Percentiles rank a stretch among this genome's conserved stretches.
phyloP scores from a whole-genome alignment of 2,888 invertebrate species.

The Carcina quercana region DNA sequence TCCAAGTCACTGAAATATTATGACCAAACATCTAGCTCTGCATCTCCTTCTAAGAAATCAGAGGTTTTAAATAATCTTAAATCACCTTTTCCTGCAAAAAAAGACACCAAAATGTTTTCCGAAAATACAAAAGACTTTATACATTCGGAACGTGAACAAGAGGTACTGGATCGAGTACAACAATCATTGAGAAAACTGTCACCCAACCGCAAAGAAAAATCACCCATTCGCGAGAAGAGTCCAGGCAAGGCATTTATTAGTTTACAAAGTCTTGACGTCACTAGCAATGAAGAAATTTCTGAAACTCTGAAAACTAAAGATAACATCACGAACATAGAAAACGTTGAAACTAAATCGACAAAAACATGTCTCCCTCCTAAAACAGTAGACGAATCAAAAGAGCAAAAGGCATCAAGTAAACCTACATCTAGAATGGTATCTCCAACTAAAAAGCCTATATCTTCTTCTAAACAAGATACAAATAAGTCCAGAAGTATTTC shows the following conservation, averaged over 20 bases:
- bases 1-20: not conserved
- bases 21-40: not conserved
- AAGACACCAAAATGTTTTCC: constrained; percentile 19
- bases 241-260: constrained; percentile 40
- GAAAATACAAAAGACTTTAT: constrained; percentile 37
- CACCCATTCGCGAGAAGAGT: constrained; percentile 40
- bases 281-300: constrained; percentile 3
- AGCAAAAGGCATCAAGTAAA: constrained; percentile 33
- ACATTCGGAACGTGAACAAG: constrained; percentile 50
- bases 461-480: constrained; percentile 28
- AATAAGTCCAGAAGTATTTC: constrained; percentile 50
- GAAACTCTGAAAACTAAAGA: constrained; percentile 16
- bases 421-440: constrained; percentile 45
- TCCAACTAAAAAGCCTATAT: constrained; percentile 43
- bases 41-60: constrained; percentile 6
- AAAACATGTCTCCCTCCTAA: constrained; percentile 16
- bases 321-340: constrained; percentile 9
- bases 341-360: constrained; percentile 12
- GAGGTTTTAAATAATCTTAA: constrained; percentile 12
- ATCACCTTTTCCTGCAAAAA: constrained; percentile 32
- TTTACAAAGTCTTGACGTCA: constrained; percentile 35
- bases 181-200: constrained; percentile 54
- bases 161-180: constrained; percentile 52
- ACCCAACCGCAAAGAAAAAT: constrained; percentile 45
- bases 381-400: constrained; percentile 27